Evolutionary conservation across 2,113 vertebrate genomes (phyloP).

Genomic region (Paramisgurnus dabryanus): DNA sequence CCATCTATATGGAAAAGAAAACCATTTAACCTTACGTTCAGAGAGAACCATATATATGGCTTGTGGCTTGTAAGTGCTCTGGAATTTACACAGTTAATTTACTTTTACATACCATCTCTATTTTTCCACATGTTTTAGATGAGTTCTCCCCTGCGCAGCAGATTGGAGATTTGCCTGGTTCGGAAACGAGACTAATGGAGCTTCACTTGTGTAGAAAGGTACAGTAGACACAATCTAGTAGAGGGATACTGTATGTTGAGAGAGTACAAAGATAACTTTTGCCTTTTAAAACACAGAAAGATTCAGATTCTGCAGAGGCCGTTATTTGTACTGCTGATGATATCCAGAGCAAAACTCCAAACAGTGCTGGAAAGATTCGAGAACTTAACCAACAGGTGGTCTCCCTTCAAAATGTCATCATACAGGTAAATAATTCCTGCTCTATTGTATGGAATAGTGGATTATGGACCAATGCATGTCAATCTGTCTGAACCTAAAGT

Average conservation of each 20-base stretch:
- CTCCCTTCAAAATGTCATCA: conserved; percentile 68
- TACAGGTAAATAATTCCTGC: conserved; percentile 62
- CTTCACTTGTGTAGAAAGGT: conserved; percentile 72
- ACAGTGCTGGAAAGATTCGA: conserved; percentile 67
- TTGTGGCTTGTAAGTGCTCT: conserved; percentile 23
- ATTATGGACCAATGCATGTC: too few relatives aligned
- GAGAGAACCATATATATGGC: conserved; percentile 27
- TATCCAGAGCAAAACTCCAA: conserved; percentile 49
- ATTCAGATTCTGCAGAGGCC: conserved; percentile 20
- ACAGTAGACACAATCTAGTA: neutral
- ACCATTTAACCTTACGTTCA: neutral
- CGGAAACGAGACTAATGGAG: conserved; percentile 66
- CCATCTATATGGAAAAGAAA: conserved; percentile 29
- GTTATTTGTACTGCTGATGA: conserved; percentile 31
- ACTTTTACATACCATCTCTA: conserved; percentile 18
- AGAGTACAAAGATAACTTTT: neutral
- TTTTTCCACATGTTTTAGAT: conserved; percentile 56
- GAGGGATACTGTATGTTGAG: too few relatives aligned
- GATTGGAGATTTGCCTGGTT: conserved; percentile 62
- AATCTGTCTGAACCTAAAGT: neutral
- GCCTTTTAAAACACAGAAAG: conserved; percentile 41
- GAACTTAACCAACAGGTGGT: conserved; percentile 73
- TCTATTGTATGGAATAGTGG: neutral
- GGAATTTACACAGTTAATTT: conserved; percentile 39
- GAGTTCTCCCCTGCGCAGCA: conserved; percentile 64